Base-by-base conservation (phyloP, 2,888 invertebrate genomes). In the Drosophila tanythrix region DNA sequence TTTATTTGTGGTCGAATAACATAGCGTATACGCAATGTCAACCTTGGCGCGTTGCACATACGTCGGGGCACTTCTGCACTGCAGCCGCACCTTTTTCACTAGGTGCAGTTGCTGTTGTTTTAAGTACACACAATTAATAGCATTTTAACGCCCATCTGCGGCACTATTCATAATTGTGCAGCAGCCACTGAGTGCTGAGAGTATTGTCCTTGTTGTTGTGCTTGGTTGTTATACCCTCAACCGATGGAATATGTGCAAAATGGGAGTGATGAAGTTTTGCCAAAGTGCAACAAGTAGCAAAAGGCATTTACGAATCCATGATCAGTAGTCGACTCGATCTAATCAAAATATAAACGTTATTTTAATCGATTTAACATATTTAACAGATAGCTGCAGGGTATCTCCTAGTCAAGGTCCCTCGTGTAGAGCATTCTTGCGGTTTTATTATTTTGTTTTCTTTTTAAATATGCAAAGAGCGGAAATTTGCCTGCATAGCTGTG, bases 21-120 rank as follows among this genome's bases (percentile, higher is more conserved):
- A 29, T 1, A 18, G 31, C 29, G 29, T 56, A 43, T 35, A 25
- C 21, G 15, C 35, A 40, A n/a, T 36, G n/a, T 8, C 15, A n/a
- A 18, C 25, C 36, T 13, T 43, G 11, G 0, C 4, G 6, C 18
- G 10, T 67, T 64, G 50, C 70, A n/a, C 62, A 81, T 60, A 64
- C 63, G 70, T 51, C 29, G 29, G 21, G 27, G 27, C 55, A 70
- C 55, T 50, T 60, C 15, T 43, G 48, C 57, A 25, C 27, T 33
- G 36, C 50, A 48, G 50, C 40, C 31, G 38, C 38, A 13, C 8
- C 25, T 46, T 1, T 1, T n/a, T 11, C 11, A 21, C n/a, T n/a
- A n/a, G 46, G 25, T 15, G 46, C 25, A 25, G 4, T 25, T 25
- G 15, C 57, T 40, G 18, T 13, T 55, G 48, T n/a, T 64, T 29